A percentile compares a stretch with the other conserved stretches of the same genome.
Evolutionary conservation across 2,797 vertebrate species (phyloP).

Genomic region (Alectoris magna): DNA sequence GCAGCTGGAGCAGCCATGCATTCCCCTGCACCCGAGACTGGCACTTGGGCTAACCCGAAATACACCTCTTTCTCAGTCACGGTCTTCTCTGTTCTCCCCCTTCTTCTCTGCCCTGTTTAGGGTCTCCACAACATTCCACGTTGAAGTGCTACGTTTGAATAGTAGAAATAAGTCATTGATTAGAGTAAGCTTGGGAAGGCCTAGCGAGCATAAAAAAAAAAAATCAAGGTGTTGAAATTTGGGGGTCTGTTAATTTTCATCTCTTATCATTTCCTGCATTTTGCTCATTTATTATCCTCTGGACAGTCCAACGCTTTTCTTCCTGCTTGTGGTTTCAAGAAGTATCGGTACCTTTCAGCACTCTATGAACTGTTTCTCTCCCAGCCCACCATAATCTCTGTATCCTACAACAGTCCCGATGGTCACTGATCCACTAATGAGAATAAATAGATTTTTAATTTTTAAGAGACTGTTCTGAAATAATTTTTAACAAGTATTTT

Average conservation of each 20-base stretch:
- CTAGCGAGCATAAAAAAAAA: not conserved
- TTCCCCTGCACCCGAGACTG: not conserved
- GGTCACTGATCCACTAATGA: not conserved
- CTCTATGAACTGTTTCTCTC: not conserved
- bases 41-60: not conserved
- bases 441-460: not conserved
- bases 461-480: not conserved
- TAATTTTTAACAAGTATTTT: not conserved
- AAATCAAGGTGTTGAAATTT: not conserved
- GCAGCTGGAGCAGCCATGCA: fast-evolving
- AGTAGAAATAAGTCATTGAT: not conserved
- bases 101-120: not conserved
- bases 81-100: not conserved
- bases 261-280: not conserved
- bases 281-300: not conserved
- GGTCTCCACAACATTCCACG: not conserved
- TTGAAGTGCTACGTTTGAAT: not conserved
- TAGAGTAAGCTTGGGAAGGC: not conserved
- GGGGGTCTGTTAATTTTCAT: not conserved
- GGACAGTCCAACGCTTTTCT: not conserved
- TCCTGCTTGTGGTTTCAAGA: not conserved
- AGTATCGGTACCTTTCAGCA: not conserved
- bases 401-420: not conserved
- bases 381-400: not conserved
- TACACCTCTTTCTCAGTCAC: fast-evolving